Conservation (phyloP, 2,797 vertebrate species). For the Crocidura indochinensis region DNA sequence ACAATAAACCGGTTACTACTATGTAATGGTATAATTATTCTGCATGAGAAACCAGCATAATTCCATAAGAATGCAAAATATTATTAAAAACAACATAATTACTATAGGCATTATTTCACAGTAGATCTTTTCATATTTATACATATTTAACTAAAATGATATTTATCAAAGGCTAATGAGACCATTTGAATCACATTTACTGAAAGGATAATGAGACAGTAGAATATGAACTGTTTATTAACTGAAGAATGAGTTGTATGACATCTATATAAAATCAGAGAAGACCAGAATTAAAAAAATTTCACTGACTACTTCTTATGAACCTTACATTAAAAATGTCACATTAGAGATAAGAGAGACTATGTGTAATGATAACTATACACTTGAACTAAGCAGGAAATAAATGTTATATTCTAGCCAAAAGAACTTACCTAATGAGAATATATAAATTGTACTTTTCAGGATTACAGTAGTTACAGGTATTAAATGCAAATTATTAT, state of each 20-base stretch:
- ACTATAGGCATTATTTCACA: conserved; percentile 59
- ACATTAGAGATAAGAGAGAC: background rate
- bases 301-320: background rate
- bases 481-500: conserved; percentile 55
- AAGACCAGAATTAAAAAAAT: conserved; percentile 51
- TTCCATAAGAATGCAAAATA: conserved; percentile 68
- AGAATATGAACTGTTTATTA: conserved; percentile 70
- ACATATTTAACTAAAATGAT: conserved; percentile 77
- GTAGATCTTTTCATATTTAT: conserved; percentile 76
- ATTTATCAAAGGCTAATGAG: conserved; percentile 76
- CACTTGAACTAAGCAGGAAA: conserved; percentile 3
- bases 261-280: conserved; percentile 41
- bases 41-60: conserved; percentile 75
- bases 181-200: conserved; percentile 72
- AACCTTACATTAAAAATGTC: conserved; percentile 27
- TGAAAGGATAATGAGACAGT: conserved; percentile 73
- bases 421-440: conserved; percentile 30
- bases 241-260: conserved; percentile 52
- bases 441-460: conserved; percentile 45
- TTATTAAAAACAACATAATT: conserved; percentile 65
- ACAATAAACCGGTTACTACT: conserved; percentile 63
- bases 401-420: conserved; percentile 43
- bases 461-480: conserved; percentile 14
- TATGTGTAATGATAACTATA: background rate
- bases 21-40: conserved; percentile 72